Evolutionary conservation across 2,113 vertebrate species (phyloP).

Genomic region (Uria aalge): DNA sequence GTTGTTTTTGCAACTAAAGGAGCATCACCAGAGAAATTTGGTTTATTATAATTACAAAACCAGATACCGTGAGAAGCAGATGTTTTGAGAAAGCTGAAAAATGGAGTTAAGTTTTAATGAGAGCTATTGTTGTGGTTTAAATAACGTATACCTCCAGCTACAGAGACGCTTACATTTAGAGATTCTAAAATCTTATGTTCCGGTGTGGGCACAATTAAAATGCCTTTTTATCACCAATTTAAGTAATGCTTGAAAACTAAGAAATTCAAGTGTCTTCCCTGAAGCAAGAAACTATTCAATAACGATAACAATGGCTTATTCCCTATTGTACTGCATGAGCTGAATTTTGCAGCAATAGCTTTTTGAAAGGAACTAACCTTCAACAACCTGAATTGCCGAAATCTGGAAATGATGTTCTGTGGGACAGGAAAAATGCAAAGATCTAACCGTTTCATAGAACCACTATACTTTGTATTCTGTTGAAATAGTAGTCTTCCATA

Average conservation of each 20-base stretch:
- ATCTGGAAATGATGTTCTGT: background rate
- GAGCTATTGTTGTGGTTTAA: constrained; percentile 21
- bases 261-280: constrained; percentile 1
- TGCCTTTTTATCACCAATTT: constrained; percentile 12
- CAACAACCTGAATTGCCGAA: background rate
- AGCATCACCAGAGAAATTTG: background rate
- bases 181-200: background rate
- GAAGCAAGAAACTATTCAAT: constrained; percentile 8
- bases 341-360: background rate
- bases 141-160: constrained; percentile 17
- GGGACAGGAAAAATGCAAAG: background rate
- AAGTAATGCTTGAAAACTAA: constrained; percentile 25
- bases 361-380: background rate
- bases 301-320: background rate
- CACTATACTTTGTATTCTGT: rapidly evolving
- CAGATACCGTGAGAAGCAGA: background rate
- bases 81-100: constrained; percentile 16
- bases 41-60: constrained; percentile 5
- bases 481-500: background rate
- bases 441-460: background rate
- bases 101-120: constrained; percentile 29
- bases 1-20: background rate
- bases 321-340: background rate
- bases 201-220: background rate
- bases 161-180: background rate